Base-by-base conservation (phyloP, 1,140 invertebrate species). In the Caerostris darwini region DNA sequence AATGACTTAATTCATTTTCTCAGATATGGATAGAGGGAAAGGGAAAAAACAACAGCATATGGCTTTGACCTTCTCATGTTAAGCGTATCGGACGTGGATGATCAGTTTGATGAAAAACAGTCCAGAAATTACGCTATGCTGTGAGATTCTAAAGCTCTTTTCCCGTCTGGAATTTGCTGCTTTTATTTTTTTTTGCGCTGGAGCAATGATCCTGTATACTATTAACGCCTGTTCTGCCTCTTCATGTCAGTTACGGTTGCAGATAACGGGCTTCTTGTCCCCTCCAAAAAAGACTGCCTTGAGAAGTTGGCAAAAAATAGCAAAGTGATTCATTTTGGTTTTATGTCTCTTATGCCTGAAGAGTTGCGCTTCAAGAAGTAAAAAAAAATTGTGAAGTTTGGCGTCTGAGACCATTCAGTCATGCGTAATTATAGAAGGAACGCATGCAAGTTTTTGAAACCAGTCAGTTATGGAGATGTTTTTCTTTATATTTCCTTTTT, bases 51-150 rank as follows among this genome's bases (percentile, higher is more conserved):
- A 34, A 34, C 34, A 34, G 71, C 71, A 77, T 77, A 50, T 34
- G 34, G 34, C 71, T 77, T 77, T 77, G 71, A 77, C 71, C 71
- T 77, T 77, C 34, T 77, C 71, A 77, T 77, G 34, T 77, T 77
- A 77, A 77, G 34, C 71, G 71, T 77, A 77, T 77, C 71, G 71
- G 71, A 77, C 71, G 71, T 77, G 71, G 71, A 50, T 77, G 71
- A 77, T 77, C 71, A 77, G 71, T 77, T 77, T 77, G 71, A 77
- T 77, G 71, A 77, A 77, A 77, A 77, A 77, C 71, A 77, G 71
- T 50, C 34, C 34, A 77, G 71, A 77, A 77, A 77, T 77, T 77
- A 77, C 71, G 19, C 71, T 77, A 10, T 77, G 50, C 71, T 77
- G 71, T 53, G 50, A 77, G 71, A 77, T 77, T 77, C 71, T 77